Conservation (phyloP, 2,113 vertebrate genomes). For the Podarcis muralis region DNA sequence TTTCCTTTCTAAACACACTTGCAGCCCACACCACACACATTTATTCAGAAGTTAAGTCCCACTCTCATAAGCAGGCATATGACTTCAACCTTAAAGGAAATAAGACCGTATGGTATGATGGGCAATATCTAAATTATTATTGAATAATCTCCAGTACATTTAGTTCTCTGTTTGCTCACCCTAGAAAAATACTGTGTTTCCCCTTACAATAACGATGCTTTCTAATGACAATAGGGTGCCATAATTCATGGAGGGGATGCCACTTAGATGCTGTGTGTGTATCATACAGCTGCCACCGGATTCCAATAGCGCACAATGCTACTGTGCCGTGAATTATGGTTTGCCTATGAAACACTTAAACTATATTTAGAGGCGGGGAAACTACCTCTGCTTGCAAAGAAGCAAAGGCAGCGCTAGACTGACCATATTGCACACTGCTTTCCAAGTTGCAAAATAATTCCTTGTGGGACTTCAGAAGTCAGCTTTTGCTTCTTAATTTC, state of each 20-base stretch:
- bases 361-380: constrained; percentile 60
- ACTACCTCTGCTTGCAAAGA: constrained; percentile 46
- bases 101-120: constrained; percentile 45
- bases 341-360: constrained; percentile 50
- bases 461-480: constrained; percentile 36
- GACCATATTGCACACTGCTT: constrained; percentile 64
- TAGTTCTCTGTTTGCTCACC: constrained; percentile 62
- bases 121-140: constrained; percentile 64
- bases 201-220: constrained; percentile 71
- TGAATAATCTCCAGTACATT: constrained; percentile 61
- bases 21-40: background rate
- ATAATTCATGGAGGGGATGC: constrained; percentile 65
- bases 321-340: constrained; percentile 65
- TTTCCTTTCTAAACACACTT: background rate
- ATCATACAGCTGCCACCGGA: constrained; percentile 64
- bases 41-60: background rate
- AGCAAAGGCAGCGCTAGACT: constrained; percentile 45
- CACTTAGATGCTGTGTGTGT: constrained; percentile 66
- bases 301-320: constrained; percentile 67
- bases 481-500: constrained; percentile 64
- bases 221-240: constrained; percentile 66
- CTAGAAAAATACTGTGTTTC: constrained; percentile 71
- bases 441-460: constrained; percentile 59
- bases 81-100: constrained; percentile 43
- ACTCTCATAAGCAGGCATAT: background rate